Conservation (phyloP, 1,140 invertebrate genomes). For the Drosophila kanapiae region DNA sequence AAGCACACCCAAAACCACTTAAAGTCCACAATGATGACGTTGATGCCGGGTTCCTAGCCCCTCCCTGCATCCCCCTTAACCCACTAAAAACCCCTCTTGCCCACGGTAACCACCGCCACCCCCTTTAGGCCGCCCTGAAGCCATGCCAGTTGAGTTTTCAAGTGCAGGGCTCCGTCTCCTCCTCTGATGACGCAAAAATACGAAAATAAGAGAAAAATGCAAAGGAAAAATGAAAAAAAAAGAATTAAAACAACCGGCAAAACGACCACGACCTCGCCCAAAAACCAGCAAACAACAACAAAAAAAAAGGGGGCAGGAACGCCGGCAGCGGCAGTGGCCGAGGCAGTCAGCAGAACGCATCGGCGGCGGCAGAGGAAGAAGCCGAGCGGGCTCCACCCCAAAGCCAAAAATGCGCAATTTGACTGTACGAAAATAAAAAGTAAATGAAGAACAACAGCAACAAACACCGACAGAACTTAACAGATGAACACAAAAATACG, state of each 20-base stretch:
- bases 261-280: constrained; percentile 81
- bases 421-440: constrained; percentile 76
- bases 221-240: constrained; percentile 23
- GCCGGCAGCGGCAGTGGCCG: constrained; percentile 10
- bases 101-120: not conserved
- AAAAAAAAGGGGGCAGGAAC: constrained; percentile 38
- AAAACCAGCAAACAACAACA: constrained; percentile 69
- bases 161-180: constrained; percentile 55
- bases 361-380: constrained; percentile 30
- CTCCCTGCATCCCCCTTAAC: not conserved
- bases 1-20: constrained; percentile 82
- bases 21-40: constrained; percentile 83
- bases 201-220: constrained; percentile 38
- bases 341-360: constrained; percentile 56
- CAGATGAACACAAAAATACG: constrained; percentile 51
- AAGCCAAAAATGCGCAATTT: constrained; percentile 83
- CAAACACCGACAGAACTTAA: constrained; percentile 41
- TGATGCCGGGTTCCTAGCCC: constrained; percentile 60
- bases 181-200: constrained; percentile 77
- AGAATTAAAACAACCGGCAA: constrained; percentile 62
- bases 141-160: constrained; percentile 81
- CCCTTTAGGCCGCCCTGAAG: not conserved
- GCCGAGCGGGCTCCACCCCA: constrained; percentile 68
- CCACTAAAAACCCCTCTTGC: not conserved
- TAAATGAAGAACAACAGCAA: constrained; percentile 44